These are phyloP conservation scores for Eristalis arbustorum DNA, from an alignment of 2,888 invertebrate species.

Conservation along the genomic window DNA sequence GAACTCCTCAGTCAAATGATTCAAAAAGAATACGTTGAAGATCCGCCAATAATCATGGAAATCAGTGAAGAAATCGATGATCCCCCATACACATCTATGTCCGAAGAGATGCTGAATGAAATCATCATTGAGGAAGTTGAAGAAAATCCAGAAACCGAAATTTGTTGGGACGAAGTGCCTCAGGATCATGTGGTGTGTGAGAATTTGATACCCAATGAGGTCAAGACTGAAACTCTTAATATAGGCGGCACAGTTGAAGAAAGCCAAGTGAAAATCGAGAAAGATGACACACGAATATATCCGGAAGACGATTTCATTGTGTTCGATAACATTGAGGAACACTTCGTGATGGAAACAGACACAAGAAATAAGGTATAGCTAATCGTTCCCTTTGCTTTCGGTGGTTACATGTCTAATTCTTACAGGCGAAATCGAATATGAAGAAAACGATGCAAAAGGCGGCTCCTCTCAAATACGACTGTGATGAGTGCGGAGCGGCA, in stretches of 20 bases:
- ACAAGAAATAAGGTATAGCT: not conserved
- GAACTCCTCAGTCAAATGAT: constrained; percentile 65
- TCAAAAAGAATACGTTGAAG: not conserved
- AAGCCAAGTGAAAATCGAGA: not conserved
- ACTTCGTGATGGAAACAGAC: constrained; percentile 1
- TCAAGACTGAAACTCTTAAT: not conserved
- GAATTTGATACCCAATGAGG: not conserved
- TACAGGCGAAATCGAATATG: not conserved
- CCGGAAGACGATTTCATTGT: constrained; percentile 14
- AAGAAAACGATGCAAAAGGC: constrained; percentile 22
- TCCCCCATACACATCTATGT: not conserved
- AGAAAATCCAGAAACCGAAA: not conserved
- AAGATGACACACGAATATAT: not conserved
- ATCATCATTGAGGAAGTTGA: constrained; percentile 47
- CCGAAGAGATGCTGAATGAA: constrained; percentile 41
- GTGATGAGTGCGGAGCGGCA: constrained; percentile 76
- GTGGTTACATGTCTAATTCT: not conserved
- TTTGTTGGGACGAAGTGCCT: not conserved
- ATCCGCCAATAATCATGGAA: not conserved
- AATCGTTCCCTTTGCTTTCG: not conserved
- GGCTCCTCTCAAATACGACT: constrained; percentile 68
- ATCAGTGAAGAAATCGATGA: not conserved
- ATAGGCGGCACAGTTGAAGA: not conserved
- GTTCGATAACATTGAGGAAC: not conserved
- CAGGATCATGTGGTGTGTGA: not conserved